Conservation (phyloP, 2,113 vertebrate species). For the Cricetomys ansorgei region DNA sequence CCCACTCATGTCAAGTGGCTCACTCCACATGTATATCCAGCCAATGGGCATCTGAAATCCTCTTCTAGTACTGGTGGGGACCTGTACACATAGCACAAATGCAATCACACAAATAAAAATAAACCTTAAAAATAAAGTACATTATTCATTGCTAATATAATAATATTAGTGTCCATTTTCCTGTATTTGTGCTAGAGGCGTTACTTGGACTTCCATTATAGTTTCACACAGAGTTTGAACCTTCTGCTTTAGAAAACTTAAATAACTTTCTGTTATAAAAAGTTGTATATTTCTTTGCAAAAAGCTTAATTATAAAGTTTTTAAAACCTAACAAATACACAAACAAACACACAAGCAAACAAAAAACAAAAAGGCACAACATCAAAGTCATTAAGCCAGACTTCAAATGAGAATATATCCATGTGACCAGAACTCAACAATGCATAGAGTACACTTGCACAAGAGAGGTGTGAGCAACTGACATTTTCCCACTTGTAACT, state of each 20-base stretch:
- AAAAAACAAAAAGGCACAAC: neutral
- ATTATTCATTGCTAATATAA: neutral
- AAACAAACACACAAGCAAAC: no score
- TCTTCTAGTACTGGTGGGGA: neutral
- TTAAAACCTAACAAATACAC: no score
- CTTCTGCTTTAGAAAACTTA: neutral
- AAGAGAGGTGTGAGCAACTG: neutral
- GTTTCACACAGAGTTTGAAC: neutral
- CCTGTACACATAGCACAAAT: no score
- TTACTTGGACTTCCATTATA: neutral
- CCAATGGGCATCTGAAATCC: neutral
- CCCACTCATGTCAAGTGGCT: neutral
- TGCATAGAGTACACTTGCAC: neutral
- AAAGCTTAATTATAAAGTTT: neutral
- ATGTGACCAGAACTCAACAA: neutral
- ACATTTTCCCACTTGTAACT: neutral
- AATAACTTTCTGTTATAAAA: neutral
- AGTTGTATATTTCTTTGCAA: neutral
- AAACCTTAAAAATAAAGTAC: neutral
- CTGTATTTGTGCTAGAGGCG: neutral
- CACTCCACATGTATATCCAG: no score
- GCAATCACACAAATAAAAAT: neutral
- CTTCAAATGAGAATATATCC: neutral
- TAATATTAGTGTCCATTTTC: neutral
- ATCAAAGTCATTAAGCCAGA: constrained; percentile 1